Evolutionary conservation across 2,113 vertebrate genomes (phyloP).

Genomic region (Pterocles burchelli): DNA sequence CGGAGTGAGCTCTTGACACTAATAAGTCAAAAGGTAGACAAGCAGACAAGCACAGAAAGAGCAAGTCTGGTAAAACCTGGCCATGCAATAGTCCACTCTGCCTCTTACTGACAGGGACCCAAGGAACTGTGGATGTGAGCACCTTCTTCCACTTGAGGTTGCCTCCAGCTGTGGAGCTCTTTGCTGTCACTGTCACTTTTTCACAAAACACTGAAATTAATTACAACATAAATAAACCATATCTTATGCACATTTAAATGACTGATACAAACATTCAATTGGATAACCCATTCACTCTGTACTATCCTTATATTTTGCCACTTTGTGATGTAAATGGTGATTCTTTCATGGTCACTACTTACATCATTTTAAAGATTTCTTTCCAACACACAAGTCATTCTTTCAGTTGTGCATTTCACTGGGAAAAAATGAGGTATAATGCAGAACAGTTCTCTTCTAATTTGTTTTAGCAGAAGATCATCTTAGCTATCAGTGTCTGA

Average conservation of each 20-base stretch:
- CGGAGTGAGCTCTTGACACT: background rate
- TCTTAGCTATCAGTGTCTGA: constrained; percentile 16
- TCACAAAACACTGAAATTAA: background rate
- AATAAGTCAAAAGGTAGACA: background rate
- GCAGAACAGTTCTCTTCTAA: background rate
- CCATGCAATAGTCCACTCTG: background rate
- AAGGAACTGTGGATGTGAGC: background rate
- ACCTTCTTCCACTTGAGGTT: background rate
- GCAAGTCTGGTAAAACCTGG: background rate
- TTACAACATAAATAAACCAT: background rate
- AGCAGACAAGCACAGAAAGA: background rate
- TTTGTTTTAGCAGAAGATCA: constrained; percentile 35
- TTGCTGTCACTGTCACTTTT: background rate
- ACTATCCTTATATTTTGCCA: background rate
- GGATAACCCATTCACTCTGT: background rate
- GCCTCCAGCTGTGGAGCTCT: background rate
- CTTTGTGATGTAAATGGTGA: background rate
- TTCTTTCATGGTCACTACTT: background rate
- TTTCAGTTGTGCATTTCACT: constrained; percentile 38
- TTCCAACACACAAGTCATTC: background rate
- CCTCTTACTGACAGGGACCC: background rate
- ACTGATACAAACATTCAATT: background rate
- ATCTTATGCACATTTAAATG: background rate
- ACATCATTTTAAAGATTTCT: background rate
- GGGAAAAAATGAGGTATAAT: constrained; percentile 28